phyloP scores from a whole-genome alignment of 2,113 vertebrate genomes.

The Saguinus imperator region DNA sequence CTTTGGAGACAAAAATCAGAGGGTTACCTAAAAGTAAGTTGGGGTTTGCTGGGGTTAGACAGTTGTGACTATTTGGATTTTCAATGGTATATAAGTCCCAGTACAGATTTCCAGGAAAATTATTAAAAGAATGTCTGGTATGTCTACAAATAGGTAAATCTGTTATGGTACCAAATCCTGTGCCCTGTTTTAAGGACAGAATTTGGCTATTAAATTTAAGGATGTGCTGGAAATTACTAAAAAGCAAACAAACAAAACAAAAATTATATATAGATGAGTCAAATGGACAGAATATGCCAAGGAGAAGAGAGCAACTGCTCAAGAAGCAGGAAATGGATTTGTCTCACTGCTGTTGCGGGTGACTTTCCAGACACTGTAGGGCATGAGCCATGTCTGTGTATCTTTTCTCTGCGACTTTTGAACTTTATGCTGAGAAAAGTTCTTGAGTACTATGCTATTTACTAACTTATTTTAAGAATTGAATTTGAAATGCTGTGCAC shows the following conservation, averaged over 20 bases:
- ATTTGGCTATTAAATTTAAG: slow-evolving; percentile 6
- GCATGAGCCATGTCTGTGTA: neutral
- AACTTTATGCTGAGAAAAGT: slow-evolving; percentile 9
- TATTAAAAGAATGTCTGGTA: neutral
- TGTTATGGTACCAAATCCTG: neutral
- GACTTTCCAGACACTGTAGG: neutral
- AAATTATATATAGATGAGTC: neutral
- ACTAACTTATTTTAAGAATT: neutral
- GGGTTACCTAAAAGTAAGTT: neutral
- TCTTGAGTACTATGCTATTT: neutral
- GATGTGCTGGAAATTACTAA: slow-evolving; percentile 10
- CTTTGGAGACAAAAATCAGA: neutral
- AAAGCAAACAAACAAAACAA: slow-evolving; percentile 36
- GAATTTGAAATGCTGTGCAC: neutral
- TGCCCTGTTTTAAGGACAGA: neutral
- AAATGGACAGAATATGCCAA: neutral
- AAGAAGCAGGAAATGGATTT: neutral
- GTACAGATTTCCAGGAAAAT: neutral
- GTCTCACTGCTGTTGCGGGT: neutral
- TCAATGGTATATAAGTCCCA: neutral
- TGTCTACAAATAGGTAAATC: neutral
- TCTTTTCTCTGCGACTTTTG: neutral
- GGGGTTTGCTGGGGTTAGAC: neutral
- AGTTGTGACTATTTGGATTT: neutral
- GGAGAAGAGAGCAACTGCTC: neutral